A percentile compares a stretch with the other conserved stretches of the same genome.
These are phyloP conservation scores for Temnothorax curvispinosus DNA, from an alignment of 1,140 invertebrate species.

Conservation along the genomic window DNA sequence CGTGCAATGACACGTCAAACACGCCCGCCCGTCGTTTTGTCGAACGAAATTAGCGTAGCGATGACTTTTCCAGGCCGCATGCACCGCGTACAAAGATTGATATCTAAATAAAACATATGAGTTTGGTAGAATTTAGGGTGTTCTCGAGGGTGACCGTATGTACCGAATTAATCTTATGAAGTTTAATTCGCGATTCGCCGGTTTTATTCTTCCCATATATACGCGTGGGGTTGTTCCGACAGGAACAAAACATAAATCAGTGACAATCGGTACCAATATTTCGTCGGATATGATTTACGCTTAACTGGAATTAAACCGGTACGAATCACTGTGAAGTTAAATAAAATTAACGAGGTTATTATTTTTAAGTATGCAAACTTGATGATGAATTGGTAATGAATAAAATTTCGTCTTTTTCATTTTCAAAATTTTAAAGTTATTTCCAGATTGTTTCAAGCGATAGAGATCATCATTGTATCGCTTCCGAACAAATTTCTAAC, in stretches of 20 bases:
- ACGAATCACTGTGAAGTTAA: not conserved
- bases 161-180: conserved; percentile 38
- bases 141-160: conserved; percentile 48
- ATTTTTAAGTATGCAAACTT: not conserved
- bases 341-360: not conserved
- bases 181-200: conserved; percentile 39
- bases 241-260: not conserved
- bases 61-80: conserved; percentile 61
- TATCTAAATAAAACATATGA: conserved; percentile 60
- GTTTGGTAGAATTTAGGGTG: conserved; percentile 56
- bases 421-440: not conserved
- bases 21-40: conserved; percentile 62
- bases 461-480: not conserved
- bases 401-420: not conserved
- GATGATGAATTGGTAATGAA: not conserved
- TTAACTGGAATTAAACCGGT: not conserved
- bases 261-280: conserved; percentile 18
- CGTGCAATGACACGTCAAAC: conserved; percentile 49
- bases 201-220: not conserved
- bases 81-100: conserved; percentile 31
- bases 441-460: not conserved
- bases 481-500: not conserved
- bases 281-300: conserved; percentile 16
- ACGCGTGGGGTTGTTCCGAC: not conserved
- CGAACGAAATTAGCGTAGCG: conserved; percentile 58